Base-by-base conservation (phyloP, 2,888 invertebrate species). In the Crematogaster levior region DNA sequence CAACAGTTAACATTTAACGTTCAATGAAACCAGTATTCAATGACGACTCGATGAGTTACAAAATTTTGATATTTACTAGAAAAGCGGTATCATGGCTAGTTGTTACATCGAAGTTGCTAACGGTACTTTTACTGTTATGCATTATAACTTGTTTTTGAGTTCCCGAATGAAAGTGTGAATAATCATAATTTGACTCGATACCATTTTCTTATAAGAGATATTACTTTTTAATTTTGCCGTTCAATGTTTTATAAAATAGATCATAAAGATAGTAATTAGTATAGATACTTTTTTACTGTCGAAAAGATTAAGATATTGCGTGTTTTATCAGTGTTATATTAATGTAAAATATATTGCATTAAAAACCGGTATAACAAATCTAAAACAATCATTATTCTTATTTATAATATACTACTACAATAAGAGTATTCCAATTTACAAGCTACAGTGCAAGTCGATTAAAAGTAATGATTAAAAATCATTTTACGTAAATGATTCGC, bases 381-480 rank as follows among this genome's bases (percentile, higher is more conserved):
- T 27, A 56, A 65, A 72, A 63, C 34, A 72, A 82, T 85, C 37
- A 53, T 43, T 48, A 79, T 77, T 60, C n/a, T n/a, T n/a, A 61
- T 63, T 73, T 21, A n/a, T 12, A n/a, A 24, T 15, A 34, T n/a
- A n/a, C n/a, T n/a, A n/a, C 30, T 46, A 34, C n/a, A 56, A 85
- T 82, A 77, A 82, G 56, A 53, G 3, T 24, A 12, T 40, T 40
- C 21, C 37, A 43, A 30, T 66, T 85, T 72, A n/a, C 10, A 15
- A 73, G n/a, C 18, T 10, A 40, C 30, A 30, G 40, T 34, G 21
- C 51, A 37, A 9, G 2, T 15, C 15, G 18, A 46, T 24, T 43
- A 9, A n/a, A 60, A 6, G 30, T 21, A 70, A 74, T 70, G 27
- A 74, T 66, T 56, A 24, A 18, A 74, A 56, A 58, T 56, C n/a